A percentile compares a stretch with the other conserved stretches of the same genome.
These are phyloP conservation scores for Zygothrica quintamaculata DNA, from an alignment of 2,888 invertebrate genomes.

Conservation along the genomic window DNA sequence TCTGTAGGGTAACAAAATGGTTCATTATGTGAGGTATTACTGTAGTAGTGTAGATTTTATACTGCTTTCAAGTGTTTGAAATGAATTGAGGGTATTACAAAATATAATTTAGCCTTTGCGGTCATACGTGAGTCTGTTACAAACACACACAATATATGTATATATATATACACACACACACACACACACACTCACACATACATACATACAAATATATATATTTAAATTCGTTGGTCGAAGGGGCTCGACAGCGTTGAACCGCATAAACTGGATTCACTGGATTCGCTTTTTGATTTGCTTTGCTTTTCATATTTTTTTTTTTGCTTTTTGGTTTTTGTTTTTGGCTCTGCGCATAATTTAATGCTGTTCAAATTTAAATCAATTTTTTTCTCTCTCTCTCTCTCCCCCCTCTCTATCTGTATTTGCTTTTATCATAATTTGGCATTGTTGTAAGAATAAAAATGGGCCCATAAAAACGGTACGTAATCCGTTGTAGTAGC, in stretches of 20 bases:
- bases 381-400: too few relatives aligned
- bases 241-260: slow-evolving; percentile 34
- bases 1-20: too few relatives aligned
- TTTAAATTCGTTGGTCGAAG: slow-evolving; percentile 9
- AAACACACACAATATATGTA: neutral
- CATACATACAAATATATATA: too few relatives aligned
- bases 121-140: slow-evolving; percentile 58
- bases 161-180: neutral
- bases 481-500: slow-evolving; percentile 10
- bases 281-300: slow-evolving; percentile 38
- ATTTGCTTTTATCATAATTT: slow-evolving; percentile 27
- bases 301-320: neutral
- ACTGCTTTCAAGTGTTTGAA: too few relatives aligned
- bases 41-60: too few relatives aligned
- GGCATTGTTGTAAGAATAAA: slow-evolving; percentile 45
- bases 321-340: neutral
- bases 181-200: neutral
- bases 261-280: slow-evolving; percentile 54
- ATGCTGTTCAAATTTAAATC: slow-evolving; percentile 56
- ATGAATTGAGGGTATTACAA: slow-evolving; percentile 25
- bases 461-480: slow-evolving; percentile 30
- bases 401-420: too few relatives aligned
- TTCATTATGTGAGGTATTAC: too few relatives aligned
- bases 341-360: slow-evolving; percentile 3
- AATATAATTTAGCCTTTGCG: slow-evolving; percentile 66